Evolutionary conservation across 1,140 invertebrate genomes (phyloP), one percentile per base, ranked within the genome.

Genomic region (Lepidurus couesii): DNA sequence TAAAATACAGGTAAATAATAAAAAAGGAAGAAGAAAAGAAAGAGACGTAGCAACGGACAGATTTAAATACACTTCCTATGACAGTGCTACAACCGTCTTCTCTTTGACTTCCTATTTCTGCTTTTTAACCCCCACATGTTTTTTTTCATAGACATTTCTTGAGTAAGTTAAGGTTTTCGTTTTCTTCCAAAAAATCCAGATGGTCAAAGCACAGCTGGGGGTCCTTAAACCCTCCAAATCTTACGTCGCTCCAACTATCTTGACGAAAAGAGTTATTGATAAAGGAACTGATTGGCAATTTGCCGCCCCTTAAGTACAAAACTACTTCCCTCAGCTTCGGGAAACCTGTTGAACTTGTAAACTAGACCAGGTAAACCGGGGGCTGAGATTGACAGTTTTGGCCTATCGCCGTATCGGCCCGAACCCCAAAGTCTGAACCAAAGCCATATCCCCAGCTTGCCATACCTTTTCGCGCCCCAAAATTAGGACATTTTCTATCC

Each of bases 21-120:
- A 65, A 65, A 65, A 65, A 47, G 16, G 45, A 47, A 65, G 9
- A 65, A 65, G 53, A 65, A 65, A 65, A 13, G 53, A 65, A 65
- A 21, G 53, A 65, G 53, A 65, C 21, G 53, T 65, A n/a, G 53
- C 53, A 65, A 65, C 53, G 53, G 53, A 65, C 53, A 65, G 53
- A 65, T 65, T 65, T 65, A 65, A 65, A 65, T 65, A 16, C 53
- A 65, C 53, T 65, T 65, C 53, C 53, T 65, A 65, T 65, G 16
- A 65, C 53, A 21, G 16, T 9, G 53, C 53, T 65, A 65, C 53
- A 65, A 65, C 53, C 13, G 53, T 65, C 16, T 65, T 21, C 53
- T 0, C 53, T 65, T 65, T 7, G 53, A 65, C 53, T 65, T 65
- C 21, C 53, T 65, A n/a, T 65, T 65, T 21, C 53, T 21, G 6